Evolutionary conservation across 2,888 invertebrate species (phyloP).

Genomic region (Noctua pronuba): DNA sequence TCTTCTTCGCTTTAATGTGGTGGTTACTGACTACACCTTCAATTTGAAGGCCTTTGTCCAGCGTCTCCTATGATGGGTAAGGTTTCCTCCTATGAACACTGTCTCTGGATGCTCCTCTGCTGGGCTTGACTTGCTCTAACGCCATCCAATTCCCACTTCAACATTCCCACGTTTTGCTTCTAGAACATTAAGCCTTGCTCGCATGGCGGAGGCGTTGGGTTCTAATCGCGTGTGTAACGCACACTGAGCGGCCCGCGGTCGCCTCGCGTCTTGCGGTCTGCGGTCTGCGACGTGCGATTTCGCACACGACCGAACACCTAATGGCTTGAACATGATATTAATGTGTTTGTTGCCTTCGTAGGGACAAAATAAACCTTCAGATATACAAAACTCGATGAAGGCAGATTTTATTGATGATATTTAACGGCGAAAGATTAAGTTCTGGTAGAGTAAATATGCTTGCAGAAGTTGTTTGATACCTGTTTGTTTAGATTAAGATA

Average conservation of each 20-base stretch:
- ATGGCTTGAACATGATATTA: conserved; percentile 20
- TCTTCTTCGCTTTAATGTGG: not conserved
- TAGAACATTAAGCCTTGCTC: not conserved
- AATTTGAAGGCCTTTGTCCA: not conserved
- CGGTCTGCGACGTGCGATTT: conserved; percentile 44
- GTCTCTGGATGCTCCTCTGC: not conserved
- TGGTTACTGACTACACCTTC: not conserved
- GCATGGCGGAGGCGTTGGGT: conserved; percentile 25
- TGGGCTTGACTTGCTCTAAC: not conserved
- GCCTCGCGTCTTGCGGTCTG: conserved; percentile 63
- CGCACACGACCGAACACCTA: conserved; percentile 41
- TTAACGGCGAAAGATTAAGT: not conserved
- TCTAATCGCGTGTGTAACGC: conserved; percentile 56
- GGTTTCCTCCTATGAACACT: not conserved
- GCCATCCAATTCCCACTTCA: not conserved
- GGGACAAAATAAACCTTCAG: not conserved
- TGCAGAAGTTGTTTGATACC: conserved; percentile 9
- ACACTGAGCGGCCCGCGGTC: conserved; percentile 65
- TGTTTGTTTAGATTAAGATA: conserved; percentile 1
- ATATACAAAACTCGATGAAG: not conserved
- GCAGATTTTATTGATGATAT: no score
- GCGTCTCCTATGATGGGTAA: not conserved
- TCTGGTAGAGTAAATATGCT: conserved; percentile 11
- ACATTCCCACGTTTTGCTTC: conserved; percentile 5
- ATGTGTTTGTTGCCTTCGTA: not conserved